Base-by-base conservation (phyloP, 2,888 invertebrate species). In the Leucoma salicis region DNA sequence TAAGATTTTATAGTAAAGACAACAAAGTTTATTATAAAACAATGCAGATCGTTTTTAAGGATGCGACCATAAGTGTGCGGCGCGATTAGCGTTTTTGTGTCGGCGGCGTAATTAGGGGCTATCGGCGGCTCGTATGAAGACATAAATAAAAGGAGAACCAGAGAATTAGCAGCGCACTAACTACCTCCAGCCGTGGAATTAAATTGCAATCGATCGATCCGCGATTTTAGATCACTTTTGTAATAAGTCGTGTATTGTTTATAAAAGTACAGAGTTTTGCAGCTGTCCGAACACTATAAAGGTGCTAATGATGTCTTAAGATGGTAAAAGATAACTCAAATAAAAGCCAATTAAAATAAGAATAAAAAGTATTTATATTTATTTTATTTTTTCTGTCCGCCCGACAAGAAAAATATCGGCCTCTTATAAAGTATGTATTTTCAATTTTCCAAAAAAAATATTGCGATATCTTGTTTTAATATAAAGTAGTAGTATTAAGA, bases 91-190 rank as follows among this genome's bases (percentile, higher is more conserved):
- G 87, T 89, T 89, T 89, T 89, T 89, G 86, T 81, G 69, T 70
- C 70, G 65, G 69, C 71, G 57, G 66, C 77, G 82, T 89, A 89
- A 89, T 89, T 89, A 88, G 85, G 85, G 78, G 74, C 82, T 82
- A 87, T 87, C 87, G 86, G 83, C 87, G 87, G 85, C 78, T 64
- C 70, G 83, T 88, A 89, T 89, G 87, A 87, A 88, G 89, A 88
- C 88, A 87, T 89, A 89, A 88, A 88, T 88, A 86, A 89, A 85
- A 74, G 58, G 78, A 70, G 78, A 74, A 74, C 74, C 66, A 61
- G 66, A 72, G 82, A 85, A 82, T 85, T 82, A 83, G 84, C 80
- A 66, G 66, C 65, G 61, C 48, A 63, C 66, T 64, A 58, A 62
- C 71, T 64, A 63, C 59, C 51, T 66, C 63, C 71, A 66, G 68